Base-by-base conservation (phyloP, 2,113 vertebrate genomes). In the Stomatorhinus ivindoensis region DNA sequence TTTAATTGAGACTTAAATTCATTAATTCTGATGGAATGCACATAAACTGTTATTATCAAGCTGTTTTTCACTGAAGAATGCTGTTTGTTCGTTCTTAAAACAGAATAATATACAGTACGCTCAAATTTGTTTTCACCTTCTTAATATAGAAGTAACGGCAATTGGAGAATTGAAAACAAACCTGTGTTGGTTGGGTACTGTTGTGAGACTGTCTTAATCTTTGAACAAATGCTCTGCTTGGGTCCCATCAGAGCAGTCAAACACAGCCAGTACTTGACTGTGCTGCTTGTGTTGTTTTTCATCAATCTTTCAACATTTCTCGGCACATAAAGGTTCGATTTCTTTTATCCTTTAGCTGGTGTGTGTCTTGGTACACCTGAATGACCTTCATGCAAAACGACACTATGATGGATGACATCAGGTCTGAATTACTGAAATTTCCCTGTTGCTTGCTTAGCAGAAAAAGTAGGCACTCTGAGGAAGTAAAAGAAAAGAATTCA, bases 11-110 rank as follows among this genome's bases (percentile, higher is more conserved):
- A 35, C 55, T 44, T 24, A 44, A 35, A 15, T 86, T 61, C 31
- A 89, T 65, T 69, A 31, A 87, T 86, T 51, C 44, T 47, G 35
- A 47, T 24, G 85, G 53, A 89, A 89, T 89, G 55, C 55, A 35
- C 83, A 47, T n/a, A 89, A 55, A 11, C 27, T 27, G 27, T 89
- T 89, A 73, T 87, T 51, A 84, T 50, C 27, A 17, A 86, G 82
- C 27, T 73, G 82, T 89, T 61, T 73, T 24, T n/a, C 9, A 27
- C 35, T 27, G n/a, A 48, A 86, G 55, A 50, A 35, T 50, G 84
- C 31, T 69, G 46, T 27, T 50, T 7, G 15, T 15, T 69, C 15
- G 3, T 27, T 84, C 58, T 53, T 51, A 47, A n/a, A 73, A 83
- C 42, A 65, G 82, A 42, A 44, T 19, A 21, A 35, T 42, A 61